Base-by-base conservation (phyloP, 2,888 invertebrate species). In the Drosophila paranaensis region DNA sequence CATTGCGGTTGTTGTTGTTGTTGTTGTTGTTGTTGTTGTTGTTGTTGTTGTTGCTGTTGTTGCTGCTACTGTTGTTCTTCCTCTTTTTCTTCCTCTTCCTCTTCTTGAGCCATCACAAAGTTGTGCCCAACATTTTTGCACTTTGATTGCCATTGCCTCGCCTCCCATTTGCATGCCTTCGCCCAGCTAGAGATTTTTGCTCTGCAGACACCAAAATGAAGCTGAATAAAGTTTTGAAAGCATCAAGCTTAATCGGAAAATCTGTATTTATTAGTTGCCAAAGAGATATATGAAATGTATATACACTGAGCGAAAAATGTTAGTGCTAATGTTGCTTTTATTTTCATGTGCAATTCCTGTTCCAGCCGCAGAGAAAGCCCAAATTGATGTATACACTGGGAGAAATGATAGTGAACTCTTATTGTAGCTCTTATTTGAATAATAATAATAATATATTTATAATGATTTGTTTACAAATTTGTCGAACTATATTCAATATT, bases 41-140 rank as follows among this genome's bases (percentile, higher is more conserved):
- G 61, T n/a, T n/a, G 2, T 20, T 20, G 20, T 20, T 20, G 20
- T 2, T 20, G 20, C 20, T 20, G 20, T 2, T 20, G 20, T 2
- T 20, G 20, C 20, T 20, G 20, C 20, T 20, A 2, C 20, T 20
- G 20, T 20, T 20, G 20, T 20, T 20, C 20, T 20, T 20, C 20
- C 2, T 20, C 20, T 20, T 20, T 20, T 20, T 20, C 20, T 20
- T 20, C 20, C 20, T 20, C 20, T 20, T 20, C 58, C 51, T 64
- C 70, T 70, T 48, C 77, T 57, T 54, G 43, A 74, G 79, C 66
- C 71, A 80, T 74, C 72, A 72, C 63, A 83, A 86, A 77, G 54
- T 79, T 81, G 73, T 68, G 57, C 62, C 39, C 30, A 75, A 73
- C 71, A 72, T 74, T 72, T 80, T 79, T 60, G 60, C 74, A 82